A percentile compares a stretch with the other conserved stretches of the same genome.
These are phyloP conservation scores for Megaceryle alcyon DNA, from an alignment of 2,797 vertebrate species.

Conservation along the genomic window DNA sequence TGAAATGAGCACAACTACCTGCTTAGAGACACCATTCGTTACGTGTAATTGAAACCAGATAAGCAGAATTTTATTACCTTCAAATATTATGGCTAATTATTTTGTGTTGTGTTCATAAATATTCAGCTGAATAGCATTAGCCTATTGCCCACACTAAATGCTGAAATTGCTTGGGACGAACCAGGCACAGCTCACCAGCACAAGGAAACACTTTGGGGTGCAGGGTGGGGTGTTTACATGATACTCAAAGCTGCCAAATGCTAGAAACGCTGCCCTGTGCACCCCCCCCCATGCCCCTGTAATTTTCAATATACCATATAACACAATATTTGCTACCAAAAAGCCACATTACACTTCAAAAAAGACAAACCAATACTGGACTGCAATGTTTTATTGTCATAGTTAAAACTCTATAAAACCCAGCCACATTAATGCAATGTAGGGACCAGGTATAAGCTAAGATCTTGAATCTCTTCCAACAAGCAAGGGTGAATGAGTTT, in stretches of 20 bases:
- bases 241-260: not conserved
- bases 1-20: not conserved
- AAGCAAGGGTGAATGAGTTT: not conserved
- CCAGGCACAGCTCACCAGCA: not conserved
- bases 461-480: not conserved
- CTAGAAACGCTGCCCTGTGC: not conserved
- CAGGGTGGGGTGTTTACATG: not conserved
- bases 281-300: not conserved
- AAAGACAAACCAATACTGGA: rapidly evolving
- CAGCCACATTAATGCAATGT: rapidly evolving
- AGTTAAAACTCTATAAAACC: not conserved
- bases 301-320: not conserved
- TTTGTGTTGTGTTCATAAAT: not conserved
- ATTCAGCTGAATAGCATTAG: not conserved
- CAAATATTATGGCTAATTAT: not conserved
- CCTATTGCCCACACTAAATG: not conserved
- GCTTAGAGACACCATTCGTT: not conserved
- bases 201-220: not conserved
- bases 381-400: not conserved
- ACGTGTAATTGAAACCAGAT: not conserved
- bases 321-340: not conserved
- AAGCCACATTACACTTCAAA: not conserved
- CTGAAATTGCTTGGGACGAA: not conserved
- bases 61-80: not conserved
- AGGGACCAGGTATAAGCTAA: not conserved